A percentile compares a stretch with the other conserved stretches of the same genome.
phyloP scores from a whole-genome alignment of 2,113 vertebrate genomes.

The Gulo gulo region DNA sequence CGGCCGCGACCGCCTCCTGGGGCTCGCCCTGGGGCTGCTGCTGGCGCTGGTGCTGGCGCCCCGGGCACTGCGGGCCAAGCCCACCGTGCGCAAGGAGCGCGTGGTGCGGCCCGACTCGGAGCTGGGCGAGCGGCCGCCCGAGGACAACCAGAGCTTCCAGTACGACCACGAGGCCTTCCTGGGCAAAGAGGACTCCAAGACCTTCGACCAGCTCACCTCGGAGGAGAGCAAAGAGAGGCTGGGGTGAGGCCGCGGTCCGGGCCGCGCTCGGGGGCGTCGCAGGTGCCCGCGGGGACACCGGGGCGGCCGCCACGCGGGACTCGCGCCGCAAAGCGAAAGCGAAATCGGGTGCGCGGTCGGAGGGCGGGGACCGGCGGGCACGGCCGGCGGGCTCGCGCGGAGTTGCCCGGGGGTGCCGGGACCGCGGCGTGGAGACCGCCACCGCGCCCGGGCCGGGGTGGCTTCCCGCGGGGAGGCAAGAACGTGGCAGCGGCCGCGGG shows the following conservation, averaged over 20 bases:
- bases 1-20: neutral
- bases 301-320: neutral
- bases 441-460: neutral
- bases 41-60: slow-evolving; percentile 79
- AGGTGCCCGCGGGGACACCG: neutral
- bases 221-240: slow-evolving; percentile 94
- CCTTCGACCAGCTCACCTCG: slow-evolving; percentile 96
- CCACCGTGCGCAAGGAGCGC: slow-evolving; percentile 91
- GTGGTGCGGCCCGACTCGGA: slow-evolving; percentile 88
- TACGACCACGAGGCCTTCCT: slow-evolving; percentile 98
- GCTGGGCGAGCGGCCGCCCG: slow-evolving; percentile 83
- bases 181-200: slow-evolving; percentile 94
- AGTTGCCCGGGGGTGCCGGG: neutral
- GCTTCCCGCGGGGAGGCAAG: slow-evolving; percentile 40
- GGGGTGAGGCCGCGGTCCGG: slow-evolving; percentile 84
- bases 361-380: neutral
- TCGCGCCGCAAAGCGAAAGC: slow-evolving; percentile 58
- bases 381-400: neutral
- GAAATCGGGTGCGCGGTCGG: neutral
- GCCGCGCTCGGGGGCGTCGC: neutral
- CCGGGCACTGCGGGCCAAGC: slow-evolving; percentile 83
- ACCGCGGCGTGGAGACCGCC: neutral
- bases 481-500: slow-evolving; percentile 80
- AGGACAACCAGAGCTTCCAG: slow-evolving; percentile 92
- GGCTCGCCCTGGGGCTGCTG: slow-evolving; percentile 57